Evolutionary conservation across 2,888 invertebrate genomes (phyloP), one percentile per base, ranked within the genome.

Genomic region (Leucozona laternaria): DNA sequence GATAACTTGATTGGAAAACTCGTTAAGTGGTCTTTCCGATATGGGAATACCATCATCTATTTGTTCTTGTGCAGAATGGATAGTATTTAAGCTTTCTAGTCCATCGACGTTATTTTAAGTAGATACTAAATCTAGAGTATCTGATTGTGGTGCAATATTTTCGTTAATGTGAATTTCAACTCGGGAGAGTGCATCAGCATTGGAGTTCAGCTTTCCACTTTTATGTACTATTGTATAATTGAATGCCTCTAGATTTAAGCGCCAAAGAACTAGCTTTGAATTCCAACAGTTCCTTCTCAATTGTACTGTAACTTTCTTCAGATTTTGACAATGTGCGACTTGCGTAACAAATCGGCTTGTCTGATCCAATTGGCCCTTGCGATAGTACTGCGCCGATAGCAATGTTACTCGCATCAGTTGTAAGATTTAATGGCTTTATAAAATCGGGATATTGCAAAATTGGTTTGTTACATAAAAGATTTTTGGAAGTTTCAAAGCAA

Each of bases 261-360:
- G 78, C 81, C 86, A 88, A 28, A 84, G 80, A 15, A 84, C 10
- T 37, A 62, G 17, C 78, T 88, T 40, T 20, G 60, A 13, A 22
- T 37, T 6, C 78, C 83, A 88, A 4, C 89, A 77, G 50, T 83
- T 90, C 90, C 64, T 88, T 89, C 66, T 90, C 90, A 2, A 88
- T n/a, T n/a, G n/a, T n/a, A n/a, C n/a, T n/a, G n/a, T n/a, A n/a
- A n/a, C n/a, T n/a, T n/a, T n/a, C n/a, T 75, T 90, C 89, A 0
- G 88, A 78, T n/a, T 75, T 79, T 25, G 86, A 89, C 20, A 90
- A 72, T 0, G 89, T 90, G 40, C 89, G 53, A n/a, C 88, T 88
- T 7, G 90, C 89, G 71, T 88, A 90, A 22, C 89, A 89, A 15
- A 91, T 88, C 4, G 90, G 90, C 48, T 71, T 71, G 80, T 89